phyloP scores from a whole-genome alignment of 23 tunicate genomes.

The Phallusia fumigata region DNA sequence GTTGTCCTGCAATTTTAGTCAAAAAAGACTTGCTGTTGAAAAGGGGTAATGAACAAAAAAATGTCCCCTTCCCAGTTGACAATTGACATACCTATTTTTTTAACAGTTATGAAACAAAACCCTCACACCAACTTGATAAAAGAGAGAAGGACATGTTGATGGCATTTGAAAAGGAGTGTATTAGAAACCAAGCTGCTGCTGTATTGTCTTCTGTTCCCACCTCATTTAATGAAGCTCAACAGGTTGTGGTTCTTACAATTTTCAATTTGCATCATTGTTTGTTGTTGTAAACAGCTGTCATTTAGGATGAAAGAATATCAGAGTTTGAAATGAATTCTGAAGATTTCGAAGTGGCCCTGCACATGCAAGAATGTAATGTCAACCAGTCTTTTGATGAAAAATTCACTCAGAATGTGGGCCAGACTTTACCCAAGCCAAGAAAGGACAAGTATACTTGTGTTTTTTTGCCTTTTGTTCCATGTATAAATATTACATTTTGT shows the following conservation, averaged over 20 bases:
- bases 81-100: not conserved
- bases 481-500: too few relatives aligned
- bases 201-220: not conserved
- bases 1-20: too few relatives aligned
- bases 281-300: not conserved
- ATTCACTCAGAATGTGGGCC: not conserved
- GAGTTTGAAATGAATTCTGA: constrained; percentile 12
- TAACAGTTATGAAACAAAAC: not conserved
- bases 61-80: too few relatives aligned
- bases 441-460: constrained; percentile 64
- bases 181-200: constrained; percentile 23
- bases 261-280: not conserved
- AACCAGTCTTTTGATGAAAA: not conserved
- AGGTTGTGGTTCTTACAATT: not conserved
- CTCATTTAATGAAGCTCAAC: too few relatives aligned
- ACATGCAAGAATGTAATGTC: constrained; percentile 12
- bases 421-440: constrained; percentile 57
- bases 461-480: too few relatives aligned
- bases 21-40: too few relatives aligned
- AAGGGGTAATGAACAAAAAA: too few relatives aligned
- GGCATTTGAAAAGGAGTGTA: constrained; percentile 63
- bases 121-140: not conserved
- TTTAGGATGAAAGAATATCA: not conserved
- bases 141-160: constrained; percentile 26
- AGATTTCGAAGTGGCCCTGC: constrained; percentile 47